A percentile compares a stretch with the other conserved stretches of the same genome.
phyloP scores from a whole-genome alignment of 2,797 vertebrate species.

The Chrysocyon brachyurus region DNA sequence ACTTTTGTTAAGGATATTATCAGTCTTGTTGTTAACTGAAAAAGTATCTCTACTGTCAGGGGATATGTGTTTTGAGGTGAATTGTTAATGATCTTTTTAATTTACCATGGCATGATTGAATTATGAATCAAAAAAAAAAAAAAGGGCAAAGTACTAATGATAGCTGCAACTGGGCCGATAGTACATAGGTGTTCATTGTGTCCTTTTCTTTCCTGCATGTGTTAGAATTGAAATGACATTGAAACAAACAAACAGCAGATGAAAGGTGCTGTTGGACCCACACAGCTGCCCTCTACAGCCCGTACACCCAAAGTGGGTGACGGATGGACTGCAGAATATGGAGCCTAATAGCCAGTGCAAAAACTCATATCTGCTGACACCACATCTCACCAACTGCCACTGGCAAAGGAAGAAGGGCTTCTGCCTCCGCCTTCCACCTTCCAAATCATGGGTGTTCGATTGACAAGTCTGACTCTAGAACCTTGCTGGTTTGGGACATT shows the following conservation, averaged over 20 bases:
- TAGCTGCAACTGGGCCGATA: background rate
- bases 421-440: background rate
- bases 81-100: conserved; percentile 33
- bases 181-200: background rate
- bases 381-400: background rate
- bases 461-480: background rate
- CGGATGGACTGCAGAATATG: background rate
- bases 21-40: conserved; percentile 35
- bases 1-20: conserved; percentile 57
- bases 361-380: background rate
- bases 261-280: background rate
- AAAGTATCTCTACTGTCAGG: conserved; percentile 8
- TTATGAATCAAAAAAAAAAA: background rate
- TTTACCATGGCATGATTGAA: conserved; percentile 33
- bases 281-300: background rate
- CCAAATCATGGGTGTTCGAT: accelerated
- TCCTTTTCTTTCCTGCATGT: conserved; percentile 29
- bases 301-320: background rate
- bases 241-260: background rate
- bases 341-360: background rate
- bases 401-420: background rate
- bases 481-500: background rate
- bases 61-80: background rate
- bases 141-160: conserved; percentile 1
- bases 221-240: conserved; percentile 50